Base-by-base conservation (phyloP, 1,140 invertebrate genomes). In the Temnothorax longispinosus region DNA sequence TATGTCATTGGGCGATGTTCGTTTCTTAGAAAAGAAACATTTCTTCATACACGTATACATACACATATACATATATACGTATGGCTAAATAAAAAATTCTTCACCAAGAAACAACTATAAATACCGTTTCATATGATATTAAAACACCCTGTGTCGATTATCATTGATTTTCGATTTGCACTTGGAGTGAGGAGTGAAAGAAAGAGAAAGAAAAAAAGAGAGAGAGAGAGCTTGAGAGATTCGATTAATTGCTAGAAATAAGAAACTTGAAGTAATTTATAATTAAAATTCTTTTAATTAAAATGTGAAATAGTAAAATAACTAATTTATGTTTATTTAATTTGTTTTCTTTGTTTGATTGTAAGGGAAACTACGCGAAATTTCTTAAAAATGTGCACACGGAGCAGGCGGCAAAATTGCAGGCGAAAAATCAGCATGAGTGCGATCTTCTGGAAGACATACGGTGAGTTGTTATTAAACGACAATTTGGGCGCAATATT, bases 341-440 rank as follows among this genome's bases (percentile, higher is more conserved):
- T 62, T 64, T 50, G 1, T 82, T 52, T 38, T 54, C 62, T 75
- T 87, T 6, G 27, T 74, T 71, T 41, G 21, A 87, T 97, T 96
- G 15, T 95, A 98, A 84, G 98, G 98, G 98, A 93, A 98, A 98
- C 95, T 97, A 97, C 95, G 97, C 97, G 91, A 98, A 98, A 96
- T 99, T 98, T 96, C 96, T 98, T 86, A 98, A 98, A 96, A 98
- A 98, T 95, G 96, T 99, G 69, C 98, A 99, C 94, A 96, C 97
- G 75, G 99, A 99, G 95, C 99, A 99, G 95, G 96, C 98, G 71
- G 97, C 98, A 7, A 99, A 99, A 95, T 96, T 99, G 88, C 97
- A 98, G 94, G 96, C 98, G 41, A 99, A 99, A 95, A 99, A 99
- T 95, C 98, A 99, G 95, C 98, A 99, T 96, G 99, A 99, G 94